Conservation (phyloP, 2,113 vertebrate genomes). For the Puffinus mauretanicus region DNA sequence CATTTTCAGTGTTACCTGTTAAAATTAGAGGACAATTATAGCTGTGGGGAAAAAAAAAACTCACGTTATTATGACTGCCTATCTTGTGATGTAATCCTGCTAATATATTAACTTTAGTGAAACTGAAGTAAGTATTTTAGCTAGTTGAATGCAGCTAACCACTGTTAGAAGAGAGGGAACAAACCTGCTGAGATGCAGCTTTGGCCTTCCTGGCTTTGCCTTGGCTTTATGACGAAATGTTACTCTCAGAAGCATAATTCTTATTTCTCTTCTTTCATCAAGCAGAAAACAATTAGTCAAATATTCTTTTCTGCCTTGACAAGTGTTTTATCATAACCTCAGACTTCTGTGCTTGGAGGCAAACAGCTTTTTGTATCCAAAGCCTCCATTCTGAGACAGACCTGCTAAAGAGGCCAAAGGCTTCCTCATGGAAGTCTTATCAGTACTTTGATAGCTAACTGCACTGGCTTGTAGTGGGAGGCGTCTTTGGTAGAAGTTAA, state of each 20-base stretch:
- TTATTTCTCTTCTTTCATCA: constrained; percentile 24
- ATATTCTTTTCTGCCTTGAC: background rate
- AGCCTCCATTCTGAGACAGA: background rate
- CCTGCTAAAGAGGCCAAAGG: background rate
- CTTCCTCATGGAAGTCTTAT: background rate
- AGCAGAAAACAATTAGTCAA: constrained; percentile 39
- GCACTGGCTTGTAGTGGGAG: background rate
- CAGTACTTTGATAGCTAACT: background rate
- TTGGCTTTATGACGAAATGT: constrained; percentile 12
- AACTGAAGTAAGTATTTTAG: background rate
- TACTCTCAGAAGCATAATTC: background rate
- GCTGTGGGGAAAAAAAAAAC: background rate
- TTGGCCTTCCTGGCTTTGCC: background rate
- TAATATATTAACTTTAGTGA: background rate
- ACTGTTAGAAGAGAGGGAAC: background rate
- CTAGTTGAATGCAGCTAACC: background rate
- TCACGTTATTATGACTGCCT: background rate
- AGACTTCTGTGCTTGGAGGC: background rate
- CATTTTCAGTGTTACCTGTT: background rate
- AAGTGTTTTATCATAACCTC: background rate
- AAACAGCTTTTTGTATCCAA: constrained; percentile 7
- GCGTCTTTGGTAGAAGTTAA: background rate
- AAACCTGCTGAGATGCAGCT: background rate
- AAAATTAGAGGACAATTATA: background rate
- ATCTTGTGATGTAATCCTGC: background rate